Evolutionary conservation across 2,113 vertebrate genomes (phyloP).

Genomic region (Bos javanicus): DNA sequence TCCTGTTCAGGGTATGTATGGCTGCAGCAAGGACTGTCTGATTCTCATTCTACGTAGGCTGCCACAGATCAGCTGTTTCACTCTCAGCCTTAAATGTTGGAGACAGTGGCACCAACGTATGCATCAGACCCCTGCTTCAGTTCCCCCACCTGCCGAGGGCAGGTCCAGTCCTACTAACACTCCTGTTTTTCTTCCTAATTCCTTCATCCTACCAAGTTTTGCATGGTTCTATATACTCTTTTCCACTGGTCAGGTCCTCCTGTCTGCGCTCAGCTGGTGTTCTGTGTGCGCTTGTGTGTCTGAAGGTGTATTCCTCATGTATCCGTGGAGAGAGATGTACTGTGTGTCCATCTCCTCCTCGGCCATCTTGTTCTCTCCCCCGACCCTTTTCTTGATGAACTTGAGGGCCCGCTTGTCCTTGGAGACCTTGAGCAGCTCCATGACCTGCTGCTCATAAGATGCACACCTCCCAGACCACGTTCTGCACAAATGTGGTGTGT

Average conservation of each 20-base stretch:
- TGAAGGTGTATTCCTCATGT: neutral
- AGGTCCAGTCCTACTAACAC: neutral
- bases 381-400: neutral
- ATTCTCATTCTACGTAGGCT: neutral
- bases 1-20: neutral
- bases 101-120: neutral
- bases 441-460: neutral
- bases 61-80: neutral
- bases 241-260: neutral
- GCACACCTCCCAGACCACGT: neutral
- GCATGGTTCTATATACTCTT: neutral
- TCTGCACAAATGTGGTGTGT: neutral
- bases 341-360: neutral
- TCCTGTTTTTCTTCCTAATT: neutral
- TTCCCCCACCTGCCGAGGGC: neutral
- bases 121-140: neutral
- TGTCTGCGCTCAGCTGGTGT: neutral
- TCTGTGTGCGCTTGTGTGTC: fast-evolving
- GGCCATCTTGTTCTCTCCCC: neutral
- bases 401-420: neutral
- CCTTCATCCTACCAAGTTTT: neutral
- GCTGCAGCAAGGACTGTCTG: neutral
- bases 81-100: neutral
- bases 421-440: neutral
- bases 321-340: fast-evolving